Evolutionary conservation across 1,140 invertebrate genomes (phyloP).

Genomic region (Trachelipus rathkii): DNA sequence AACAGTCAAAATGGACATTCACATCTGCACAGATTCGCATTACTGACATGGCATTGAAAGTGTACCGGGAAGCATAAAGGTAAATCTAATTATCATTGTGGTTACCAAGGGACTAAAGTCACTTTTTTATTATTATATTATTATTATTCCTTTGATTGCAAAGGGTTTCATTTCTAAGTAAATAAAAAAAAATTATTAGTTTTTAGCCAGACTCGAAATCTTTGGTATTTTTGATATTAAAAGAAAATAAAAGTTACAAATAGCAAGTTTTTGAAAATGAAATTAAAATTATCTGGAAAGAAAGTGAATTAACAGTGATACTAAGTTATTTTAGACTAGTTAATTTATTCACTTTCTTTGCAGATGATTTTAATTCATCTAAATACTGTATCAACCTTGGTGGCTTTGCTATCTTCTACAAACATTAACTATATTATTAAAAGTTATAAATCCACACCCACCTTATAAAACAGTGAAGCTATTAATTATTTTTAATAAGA

Average conservation of each 20-base stretch:
- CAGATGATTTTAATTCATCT: background rate
- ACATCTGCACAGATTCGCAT: constrained; percentile 3
- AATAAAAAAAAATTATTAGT: background rate
- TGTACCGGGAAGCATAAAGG: constrained; percentile 1
- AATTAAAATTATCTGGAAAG: background rate
- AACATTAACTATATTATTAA: background rate
- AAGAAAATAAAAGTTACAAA: background rate
- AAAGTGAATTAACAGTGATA: background rate
- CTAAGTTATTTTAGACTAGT: background rate
- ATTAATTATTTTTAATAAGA: background rate
- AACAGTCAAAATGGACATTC: constrained; percentile 2
- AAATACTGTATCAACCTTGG: constrained; percentile 2
- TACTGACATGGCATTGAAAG: constrained; percentile 6
- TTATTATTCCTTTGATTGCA: background rate
- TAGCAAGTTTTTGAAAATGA: background rate
- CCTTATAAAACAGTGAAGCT: background rate
- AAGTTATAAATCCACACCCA: constrained; percentile 1
- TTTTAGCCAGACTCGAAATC: background rate
- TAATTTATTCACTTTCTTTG: background rate
- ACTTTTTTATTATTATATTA: too few relatives aligned
- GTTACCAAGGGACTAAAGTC: background rate
- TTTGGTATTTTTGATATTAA: constrained; percentile 7
- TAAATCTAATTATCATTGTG: background rate
- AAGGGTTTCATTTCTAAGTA: background rate
- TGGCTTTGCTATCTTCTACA: background rate